These are phyloP conservation scores for Propithecus perrieri DNA, from an alignment of 2,797 vertebrate genomes.

Conservation along the genomic window DNA sequence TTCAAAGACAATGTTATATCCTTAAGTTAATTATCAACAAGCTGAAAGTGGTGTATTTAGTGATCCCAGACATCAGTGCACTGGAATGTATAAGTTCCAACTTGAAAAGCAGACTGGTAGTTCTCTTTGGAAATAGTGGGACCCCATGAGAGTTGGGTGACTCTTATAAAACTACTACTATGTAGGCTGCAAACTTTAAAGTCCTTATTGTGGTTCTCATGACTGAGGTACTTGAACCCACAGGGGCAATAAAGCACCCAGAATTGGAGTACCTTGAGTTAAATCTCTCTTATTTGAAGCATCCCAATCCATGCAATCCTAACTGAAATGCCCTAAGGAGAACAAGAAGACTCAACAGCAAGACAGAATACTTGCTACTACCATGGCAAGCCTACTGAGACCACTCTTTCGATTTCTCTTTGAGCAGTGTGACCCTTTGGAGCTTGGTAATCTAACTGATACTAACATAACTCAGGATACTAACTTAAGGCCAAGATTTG, in stretches of 20 bases:
- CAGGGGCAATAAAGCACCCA: background rate
- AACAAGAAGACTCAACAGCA: background rate
- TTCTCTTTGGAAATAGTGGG: background rate
- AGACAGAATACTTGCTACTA: background rate
- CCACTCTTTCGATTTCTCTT: background rate
- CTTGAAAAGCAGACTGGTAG: background rate
- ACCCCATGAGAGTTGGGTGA: background rate
- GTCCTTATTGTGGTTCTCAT: background rate
- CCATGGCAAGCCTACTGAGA: background rate
- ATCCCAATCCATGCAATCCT: background rate
- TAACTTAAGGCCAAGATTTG: conserved; percentile 7
- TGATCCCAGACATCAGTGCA: background rate
- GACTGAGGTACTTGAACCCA: background rate
- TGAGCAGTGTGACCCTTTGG: background rate
- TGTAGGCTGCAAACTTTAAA: background rate
- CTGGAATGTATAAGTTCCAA: background rate
- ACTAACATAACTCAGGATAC: background rate
- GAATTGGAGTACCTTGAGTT: background rate
- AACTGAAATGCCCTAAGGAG: background rate
- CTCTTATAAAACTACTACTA: background rate
- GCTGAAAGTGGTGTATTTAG: background rate
- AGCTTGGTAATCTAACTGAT: background rate
- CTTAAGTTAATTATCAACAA: conserved; percentile 31
- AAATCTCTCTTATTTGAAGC: background rate
- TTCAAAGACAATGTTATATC: background rate